Base-by-base conservation (phyloP, 2,888 invertebrate species). In the Neelides folsomi region DNA sequence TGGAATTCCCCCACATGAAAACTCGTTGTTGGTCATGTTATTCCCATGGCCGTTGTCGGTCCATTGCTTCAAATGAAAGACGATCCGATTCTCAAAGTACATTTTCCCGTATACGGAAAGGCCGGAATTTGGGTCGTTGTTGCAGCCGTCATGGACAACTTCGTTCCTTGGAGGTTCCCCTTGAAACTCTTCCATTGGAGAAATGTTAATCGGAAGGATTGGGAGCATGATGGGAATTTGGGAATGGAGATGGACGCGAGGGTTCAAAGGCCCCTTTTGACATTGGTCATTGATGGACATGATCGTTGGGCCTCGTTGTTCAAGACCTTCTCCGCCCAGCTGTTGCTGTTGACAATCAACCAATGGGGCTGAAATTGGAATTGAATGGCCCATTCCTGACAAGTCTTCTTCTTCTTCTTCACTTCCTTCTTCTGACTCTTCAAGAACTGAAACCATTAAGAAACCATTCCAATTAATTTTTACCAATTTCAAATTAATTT, bases 101-200 rank as follows among this genome's bases (percentile, higher is more conserved):
- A 59, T 55, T 47, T 56, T 57, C 10, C 59, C 59, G 19, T 59
- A 51, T 9, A 59, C 59, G 12, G 55, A 56, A 27, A 52, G 51
- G 1, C 59, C 59, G 38, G 36, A 46, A 47, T 53, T 55, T 1
- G 59, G 55, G 39, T 59, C 59, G 35, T 43, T 41, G 20, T 34
- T 44, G 7, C 18, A 19, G 10, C 7, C 10, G 16, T 12, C 12
- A 42, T n/a, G 42, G 42, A 5, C 45, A 20, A 6, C 46, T 2
- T 36, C 18, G 15, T 44, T 12, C 13, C 27, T 19, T 35, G 10
- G 49, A 15, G 16, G 44, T n/a, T 7, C 12, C 8, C 20, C 20
- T 43, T 39, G 27, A 18, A 3, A n/a, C n/a, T 36, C n/a, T n/a
- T n/a, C n/a, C n/a, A n/a, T n/a, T n/a, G n/a, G n/a, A n/a, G n/a